Evolutionary conservation across 1,140 invertebrate species (phyloP).

Genomic region (Pseudomyrmex gracilis): DNA sequence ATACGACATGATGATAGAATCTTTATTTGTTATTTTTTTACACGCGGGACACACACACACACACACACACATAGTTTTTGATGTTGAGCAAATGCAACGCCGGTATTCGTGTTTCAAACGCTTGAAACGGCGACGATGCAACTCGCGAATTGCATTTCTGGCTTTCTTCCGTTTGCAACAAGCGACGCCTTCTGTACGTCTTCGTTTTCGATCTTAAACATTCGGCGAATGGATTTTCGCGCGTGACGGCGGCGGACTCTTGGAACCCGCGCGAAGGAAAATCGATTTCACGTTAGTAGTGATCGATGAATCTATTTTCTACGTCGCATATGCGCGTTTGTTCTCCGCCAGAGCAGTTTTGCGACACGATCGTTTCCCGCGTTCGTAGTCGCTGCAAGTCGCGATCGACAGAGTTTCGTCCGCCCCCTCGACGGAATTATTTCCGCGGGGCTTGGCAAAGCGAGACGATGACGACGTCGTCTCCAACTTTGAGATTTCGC

Average conservation of each 20-base stretch:
- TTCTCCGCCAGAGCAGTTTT: constrained; percentile 14
- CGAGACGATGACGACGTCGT: constrained; percentile 57
- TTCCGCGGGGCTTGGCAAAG: constrained; percentile 77
- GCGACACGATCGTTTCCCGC: constrained; percentile 43
- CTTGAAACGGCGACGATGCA: constrained; percentile 12
- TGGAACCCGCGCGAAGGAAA: constrained; percentile 15
- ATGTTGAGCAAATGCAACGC: not conserved
- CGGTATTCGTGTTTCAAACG: not conserved
- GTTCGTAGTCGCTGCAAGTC: constrained; percentile 36
- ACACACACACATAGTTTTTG: not conserved
- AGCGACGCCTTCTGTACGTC: not conserved
- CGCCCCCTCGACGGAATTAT: constrained; percentile 65
- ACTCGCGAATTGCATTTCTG: constrained; percentile 40
- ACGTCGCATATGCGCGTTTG: constrained; percentile 21
- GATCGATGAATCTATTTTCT: constrained; percentile 54
- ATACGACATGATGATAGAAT: constrained; percentile 7
- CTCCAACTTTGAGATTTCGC: constrained; percentile 50
- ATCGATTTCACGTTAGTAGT: constrained; percentile 30
- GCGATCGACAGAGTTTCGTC: constrained; percentile 43
- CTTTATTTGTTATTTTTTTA: constrained; percentile 28
- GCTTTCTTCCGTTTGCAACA: constrained; percentile 28
- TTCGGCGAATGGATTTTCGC: constrained; percentile 52
- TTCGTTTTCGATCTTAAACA: constrained; percentile 44
- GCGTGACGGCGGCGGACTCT: constrained; percentile 14
- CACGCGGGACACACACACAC: not conserved